Evolutionary conservation across 2,797 vertebrate genomes (phyloP).

Genomic region (Graptemys geographica): DNA sequence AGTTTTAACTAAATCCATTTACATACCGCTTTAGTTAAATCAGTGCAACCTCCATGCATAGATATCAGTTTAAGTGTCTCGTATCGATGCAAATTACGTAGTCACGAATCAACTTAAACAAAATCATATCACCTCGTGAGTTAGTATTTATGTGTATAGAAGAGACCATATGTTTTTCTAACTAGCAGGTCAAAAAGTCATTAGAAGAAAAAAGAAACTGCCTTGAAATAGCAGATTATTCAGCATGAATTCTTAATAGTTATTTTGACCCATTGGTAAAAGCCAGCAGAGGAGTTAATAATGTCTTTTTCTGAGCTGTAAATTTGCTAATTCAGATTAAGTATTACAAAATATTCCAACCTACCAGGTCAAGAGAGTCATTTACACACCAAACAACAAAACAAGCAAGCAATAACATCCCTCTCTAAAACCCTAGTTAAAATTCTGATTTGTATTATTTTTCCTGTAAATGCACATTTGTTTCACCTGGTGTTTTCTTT

Average conservation of each 20-base stretch:
- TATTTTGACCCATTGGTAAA: conserved; percentile 75
- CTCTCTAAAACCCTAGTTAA: conserved; percentile 75
- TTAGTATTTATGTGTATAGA: background rate
- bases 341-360: conserved; percentile 82
- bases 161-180: background rate
- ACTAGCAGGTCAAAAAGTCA: conserved; percentile 47
- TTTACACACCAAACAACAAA: conserved; percentile 78
- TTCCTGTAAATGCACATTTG: conserved; percentile 68
- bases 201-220: conserved; percentile 5
- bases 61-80: too few relatives aligned
- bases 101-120: background rate
- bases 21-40: too few relatives aligned
- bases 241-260: conserved; percentile 63
- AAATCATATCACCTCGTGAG: background rate
- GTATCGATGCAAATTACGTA: too few relatives aligned
- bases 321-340: conserved; percentile 82
- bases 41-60: too few relatives aligned
- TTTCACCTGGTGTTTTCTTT: conserved; percentile 75
- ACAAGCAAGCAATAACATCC: conserved; percentile 74
- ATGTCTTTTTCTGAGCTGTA: conserved; percentile 75
- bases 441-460: conserved; percentile 75
- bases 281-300: conserved; percentile 55
- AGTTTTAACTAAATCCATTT: too few relatives aligned
- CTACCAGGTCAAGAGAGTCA: conserved; percentile 80
- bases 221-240: conserved; percentile 47